phyloP scores from a whole-genome alignment of 2,888 invertebrate genomes.

The Andrena bucephala region DNA sequence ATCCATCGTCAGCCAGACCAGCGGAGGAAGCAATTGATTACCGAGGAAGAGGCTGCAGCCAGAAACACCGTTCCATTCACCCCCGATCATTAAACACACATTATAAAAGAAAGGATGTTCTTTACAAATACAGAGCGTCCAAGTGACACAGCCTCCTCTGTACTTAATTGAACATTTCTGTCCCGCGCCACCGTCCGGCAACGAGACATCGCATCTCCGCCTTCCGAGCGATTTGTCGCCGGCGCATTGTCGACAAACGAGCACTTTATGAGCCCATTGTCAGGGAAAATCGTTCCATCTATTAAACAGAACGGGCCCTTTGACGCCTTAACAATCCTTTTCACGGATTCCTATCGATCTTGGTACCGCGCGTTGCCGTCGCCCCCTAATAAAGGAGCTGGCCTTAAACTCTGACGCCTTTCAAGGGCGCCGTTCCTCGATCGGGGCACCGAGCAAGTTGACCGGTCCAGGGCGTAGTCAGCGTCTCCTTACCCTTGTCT shows the following conservation, averaged over 20 bases:
- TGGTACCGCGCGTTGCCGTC: conserved; percentile 65
- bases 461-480: conserved; percentile 42
- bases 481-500: conserved; percentile 38
- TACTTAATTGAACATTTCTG: not conserved
- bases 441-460: conserved; percentile 8
- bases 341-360: conserved; percentile 72
- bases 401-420: conserved; percentile 33
- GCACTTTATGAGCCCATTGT: conserved; percentile 33
- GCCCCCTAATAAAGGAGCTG: conserved; percentile 45
- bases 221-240: not conserved
- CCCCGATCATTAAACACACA: not conserved
- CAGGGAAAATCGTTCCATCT: not conserved
- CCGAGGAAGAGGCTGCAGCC: not conserved
- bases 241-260: conserved; percentile 41
- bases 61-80: not conserved
- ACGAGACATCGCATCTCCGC: not conserved
- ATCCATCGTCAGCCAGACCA: conserved; percentile 34
- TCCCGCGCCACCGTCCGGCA: not conserved
- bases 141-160: too few relatives aligned
- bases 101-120: too few relatives aligned
- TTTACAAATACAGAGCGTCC: too few relatives aligned
- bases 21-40: conserved; percentile 58
- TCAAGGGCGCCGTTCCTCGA: conserved; percentile 52
- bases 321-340: conserved; percentile 54
- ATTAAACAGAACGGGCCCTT: conserved; percentile 41